A percentile compares a stretch with the other conserved stretches of the same genome.
Evolutionary conservation across 2,888 invertebrate genomes (phyloP).

Genomic region (Molorchus minor): DNA sequence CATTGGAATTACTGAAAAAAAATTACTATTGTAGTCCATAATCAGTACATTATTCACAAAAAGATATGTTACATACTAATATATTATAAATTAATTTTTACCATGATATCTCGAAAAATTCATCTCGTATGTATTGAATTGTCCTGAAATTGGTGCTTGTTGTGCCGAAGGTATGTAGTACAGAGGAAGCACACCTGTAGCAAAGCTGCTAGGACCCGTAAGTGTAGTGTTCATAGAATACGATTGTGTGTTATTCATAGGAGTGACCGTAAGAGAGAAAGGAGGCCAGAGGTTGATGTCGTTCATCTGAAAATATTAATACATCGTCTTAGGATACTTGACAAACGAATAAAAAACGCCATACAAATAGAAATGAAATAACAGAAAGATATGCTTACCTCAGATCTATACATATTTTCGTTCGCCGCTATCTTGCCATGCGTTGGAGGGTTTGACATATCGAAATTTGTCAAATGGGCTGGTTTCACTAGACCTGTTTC

Average conservation of each 20-base stretch:
- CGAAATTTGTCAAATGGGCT: too few relatives aligned
- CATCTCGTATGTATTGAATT: slow-evolving; percentile 29
- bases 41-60: too few relatives aligned
- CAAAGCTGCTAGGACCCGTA: slow-evolving; percentile 54
- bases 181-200: slow-evolving; percentile 65
- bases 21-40: slow-evolving; percentile 4
- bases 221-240: slow-evolving; percentile 49
- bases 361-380: neutral
- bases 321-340: neutral
- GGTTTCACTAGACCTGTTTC: slow-evolving; percentile 23
- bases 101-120: slow-evolving; percentile 49
- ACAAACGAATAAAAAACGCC: too few relatives aligned
- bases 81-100: slow-evolving; percentile 28
- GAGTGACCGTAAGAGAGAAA: slow-evolving; percentile 65
- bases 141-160: slow-evolving; percentile 39
- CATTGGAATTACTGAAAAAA: slow-evolving; percentile 71
- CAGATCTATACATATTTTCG: slow-evolving; percentile 45
- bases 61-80: slow-evolving; percentile 3
- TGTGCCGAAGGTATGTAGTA: slow-evolving; percentile 68
- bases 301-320: slow-evolving; percentile 48
- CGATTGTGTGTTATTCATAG: slow-evolving; percentile 56
- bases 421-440: slow-evolving; percentile 27
- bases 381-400: slow-evolving; percentile 41
- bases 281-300: slow-evolving; percentile 70
- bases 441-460: slow-evolving; percentile 30